Evolutionary conservation across 2,113 vertebrate species (phyloP), one percentile per base, ranked within the genome.

Genomic region (Tinamus guttatus): DNA sequence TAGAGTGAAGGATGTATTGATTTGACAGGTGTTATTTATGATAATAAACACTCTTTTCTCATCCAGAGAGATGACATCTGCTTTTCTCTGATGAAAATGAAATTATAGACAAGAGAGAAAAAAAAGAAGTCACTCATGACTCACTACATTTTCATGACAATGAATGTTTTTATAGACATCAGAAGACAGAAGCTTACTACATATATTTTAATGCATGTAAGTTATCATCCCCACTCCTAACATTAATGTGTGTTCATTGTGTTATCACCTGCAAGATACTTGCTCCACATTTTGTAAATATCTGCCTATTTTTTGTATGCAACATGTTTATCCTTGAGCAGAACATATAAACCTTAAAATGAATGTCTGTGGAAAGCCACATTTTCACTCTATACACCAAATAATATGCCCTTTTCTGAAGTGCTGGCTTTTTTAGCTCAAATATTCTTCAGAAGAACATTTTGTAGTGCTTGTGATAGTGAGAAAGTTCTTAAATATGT

Each of bases 101-200:
- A 96, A 96, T 95, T 92, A 87, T 11, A 78, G 67, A 91, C 70
- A 93, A 97, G 93, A 80, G 41, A 89, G 67, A 83, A 94, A 95
- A 95, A 94, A 49, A n/a, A n/a, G 54, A 54, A 95, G 94, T 82
- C 8, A n/a, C 25, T 79, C 83, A 83, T 81, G 52, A 84, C 40
- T 95, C 90, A 90, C 49, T 89, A 71, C 89, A 96, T 96, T 97
- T 96, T 96, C 93, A 95, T 92, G 89, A 87, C 95, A 97, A 93
- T 77, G 18, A 95, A 93, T 93, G 80, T 69, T 96, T 90, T 81
- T 75, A 43, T 34, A 79, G 70, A 75, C 28, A 36, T 60, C 60
- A 79, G 52, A 58, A 76, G 18, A 76, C 45, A 71, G 56, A 75
- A 78, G 17, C 14, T 81, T 24, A 77, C 22, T 15, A 74, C 38